Evolutionary conservation across 1,140 invertebrate species (phyloP).

Genomic region (Lasioglossum baleicum): DNA sequence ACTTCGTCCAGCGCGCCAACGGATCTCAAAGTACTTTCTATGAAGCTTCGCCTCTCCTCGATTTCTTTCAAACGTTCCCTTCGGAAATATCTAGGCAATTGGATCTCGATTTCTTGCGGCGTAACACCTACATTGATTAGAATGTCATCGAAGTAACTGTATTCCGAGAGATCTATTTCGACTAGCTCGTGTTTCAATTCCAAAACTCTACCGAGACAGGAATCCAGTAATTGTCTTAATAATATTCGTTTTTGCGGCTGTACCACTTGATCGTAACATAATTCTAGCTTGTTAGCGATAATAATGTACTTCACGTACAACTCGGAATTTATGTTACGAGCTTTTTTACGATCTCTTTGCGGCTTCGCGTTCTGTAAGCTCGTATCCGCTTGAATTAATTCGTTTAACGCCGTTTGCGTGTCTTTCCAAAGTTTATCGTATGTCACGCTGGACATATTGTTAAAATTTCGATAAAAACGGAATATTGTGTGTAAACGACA

Average conservation of each 20-base stretch:
- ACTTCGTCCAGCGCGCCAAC: slow-evolving; percentile 85
- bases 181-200: slow-evolving; percentile 92
- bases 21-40: slow-evolving; percentile 84
- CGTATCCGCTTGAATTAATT: slow-evolving; percentile 83
- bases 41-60: slow-evolving; percentile 81
- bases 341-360: slow-evolving; percentile 82
- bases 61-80: slow-evolving; percentile 85
- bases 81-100: slow-evolving; percentile 85
- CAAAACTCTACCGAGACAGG: slow-evolving; percentile 87
- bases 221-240: slow-evolving; percentile 89
- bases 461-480: background rate
- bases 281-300: slow-evolving; percentile 87
- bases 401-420: slow-evolving; percentile 83
- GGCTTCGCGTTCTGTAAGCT: slow-evolving; percentile 83
- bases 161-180: slow-evolving; percentile 91
- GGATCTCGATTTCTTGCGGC: slow-evolving; percentile 84
- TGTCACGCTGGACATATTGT: slow-evolving; percentile 88
- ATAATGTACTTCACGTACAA: slow-evolving; percentile 90
- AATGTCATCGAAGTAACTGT: slow-evolving; percentile 91
- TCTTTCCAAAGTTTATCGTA: slow-evolving; percentile 86
- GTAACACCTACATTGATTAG: slow-evolving; percentile 82
- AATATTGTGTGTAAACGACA: background rate
- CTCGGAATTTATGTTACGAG: slow-evolving; percentile 81
- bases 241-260: slow-evolving; percentile 95
- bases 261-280: slow-evolving; percentile 93